Percentiles rank a stretch among this genome's conserved stretches.
Evolutionary conservation across 92 coral and sea anemone genomes (phyloP).

Genomic region (Blastomussa wellsi): DNA sequence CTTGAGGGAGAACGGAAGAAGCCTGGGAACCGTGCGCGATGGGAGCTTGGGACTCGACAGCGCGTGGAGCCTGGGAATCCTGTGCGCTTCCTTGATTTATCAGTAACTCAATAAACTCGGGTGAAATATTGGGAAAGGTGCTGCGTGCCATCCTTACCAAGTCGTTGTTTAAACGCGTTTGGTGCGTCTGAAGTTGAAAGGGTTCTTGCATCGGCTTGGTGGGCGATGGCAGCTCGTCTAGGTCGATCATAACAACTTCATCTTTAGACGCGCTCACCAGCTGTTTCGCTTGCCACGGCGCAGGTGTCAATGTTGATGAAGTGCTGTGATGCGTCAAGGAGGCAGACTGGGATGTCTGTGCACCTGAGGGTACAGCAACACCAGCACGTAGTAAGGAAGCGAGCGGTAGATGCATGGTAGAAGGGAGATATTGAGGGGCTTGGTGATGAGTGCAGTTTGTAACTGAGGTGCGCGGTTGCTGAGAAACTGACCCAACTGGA

Average conservation of each 20-base stretch:
- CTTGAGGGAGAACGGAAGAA: neutral
- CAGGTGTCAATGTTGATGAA: neutral
- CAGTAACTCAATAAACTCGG: conserved; percentile 21
- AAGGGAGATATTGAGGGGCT: neutral
- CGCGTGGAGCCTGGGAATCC: conserved; percentile 3
- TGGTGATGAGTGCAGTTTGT: conserved; percentile 19
- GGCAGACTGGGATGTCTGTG: neutral
- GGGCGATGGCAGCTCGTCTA: conserved; percentile 75
- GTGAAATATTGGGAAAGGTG: conserved; percentile 34
- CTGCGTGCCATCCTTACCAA: conserved; percentile 27
- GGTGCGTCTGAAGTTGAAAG: neutral
- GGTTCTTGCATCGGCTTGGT: conserved; percentile 20
- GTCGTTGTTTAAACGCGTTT: neutral
- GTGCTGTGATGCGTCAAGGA: conserved; percentile 6
- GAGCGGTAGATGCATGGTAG: conserved; percentile 28
- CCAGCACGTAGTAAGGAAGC: conserved; percentile 56
- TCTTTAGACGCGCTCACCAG: neutral
- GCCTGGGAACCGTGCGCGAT: neutral
- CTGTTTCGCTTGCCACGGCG: neutral
- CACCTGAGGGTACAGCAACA: conserved; percentile 2
- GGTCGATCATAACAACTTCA: conserved; percentile 62
- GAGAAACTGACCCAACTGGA: conserved; percentile 23
- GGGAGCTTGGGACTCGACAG: neutral
- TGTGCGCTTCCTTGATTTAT: conserved; percentile 24
- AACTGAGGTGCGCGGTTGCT: neutral